These are phyloP conservation scores for Pangasius mekongensis DNA, from an alignment of 2,797 vertebrate genomes.

Conservation along the genomic window DNA sequence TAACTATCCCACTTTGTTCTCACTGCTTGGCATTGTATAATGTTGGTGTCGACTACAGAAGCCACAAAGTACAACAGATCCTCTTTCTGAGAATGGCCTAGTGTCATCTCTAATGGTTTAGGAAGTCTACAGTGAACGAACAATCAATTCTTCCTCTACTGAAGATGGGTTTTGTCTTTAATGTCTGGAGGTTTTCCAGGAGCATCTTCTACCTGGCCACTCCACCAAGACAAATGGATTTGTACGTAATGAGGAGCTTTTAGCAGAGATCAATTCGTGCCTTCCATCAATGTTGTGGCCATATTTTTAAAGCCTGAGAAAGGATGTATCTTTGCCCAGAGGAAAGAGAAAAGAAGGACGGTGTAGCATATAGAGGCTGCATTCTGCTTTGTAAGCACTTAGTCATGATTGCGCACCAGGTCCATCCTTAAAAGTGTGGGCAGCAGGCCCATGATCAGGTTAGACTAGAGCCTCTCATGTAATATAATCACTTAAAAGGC, in stretches of 20 bases:
- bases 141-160: constrained; percentile 54
- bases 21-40: not conserved
- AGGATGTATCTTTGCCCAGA: constrained; percentile 20
- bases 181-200: constrained; percentile 69
- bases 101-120: constrained; percentile 53
- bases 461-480: constrained; percentile 3
- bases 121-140: constrained; percentile 56
- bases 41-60: constrained; percentile 2
- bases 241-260: constrained; percentile 73
- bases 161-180: constrained; percentile 61
- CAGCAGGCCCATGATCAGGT: constrained; percentile 20
- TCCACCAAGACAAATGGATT: constrained; percentile 66
- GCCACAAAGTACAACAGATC: constrained; percentile 1
- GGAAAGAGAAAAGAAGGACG: constrained; percentile 22
- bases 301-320: constrained; percentile 32
- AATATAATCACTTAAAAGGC: constrained; percentile 29
- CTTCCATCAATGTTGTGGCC: constrained; percentile 49
- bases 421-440: constrained; percentile 20
- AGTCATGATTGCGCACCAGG: constrained; percentile 36
- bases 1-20: not conserved
- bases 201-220: constrained; percentile 64
- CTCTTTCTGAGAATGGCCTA: not conserved
- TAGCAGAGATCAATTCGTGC: constrained; percentile 73
- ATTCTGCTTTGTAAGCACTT: constrained; percentile 43
- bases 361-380: not conserved